Conservation (phyloP, 2,888 invertebrate genomes). For the Melanotus villosus region DNA sequence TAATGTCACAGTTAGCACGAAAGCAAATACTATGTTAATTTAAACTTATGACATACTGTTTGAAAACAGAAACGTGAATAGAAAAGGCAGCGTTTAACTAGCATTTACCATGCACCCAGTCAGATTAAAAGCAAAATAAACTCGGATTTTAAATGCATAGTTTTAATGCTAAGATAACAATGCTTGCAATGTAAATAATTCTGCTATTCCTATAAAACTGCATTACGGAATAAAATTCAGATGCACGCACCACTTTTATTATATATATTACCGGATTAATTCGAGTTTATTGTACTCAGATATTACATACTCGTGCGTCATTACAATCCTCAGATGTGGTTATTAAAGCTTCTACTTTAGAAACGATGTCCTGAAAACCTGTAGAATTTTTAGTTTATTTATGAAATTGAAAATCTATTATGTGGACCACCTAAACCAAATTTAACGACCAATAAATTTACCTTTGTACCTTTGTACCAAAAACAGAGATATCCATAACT, state of each 20-base stretch:
- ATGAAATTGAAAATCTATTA: too few relatives aligned
- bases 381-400: too few relatives aligned
- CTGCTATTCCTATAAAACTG: neutral
- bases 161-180: constrained; percentile 11
- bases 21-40: neutral
- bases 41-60: neutral
- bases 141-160: neutral
- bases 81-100: neutral
- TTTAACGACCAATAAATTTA: too few relatives aligned
- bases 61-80: neutral
- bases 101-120: neutral
- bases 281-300: neutral
- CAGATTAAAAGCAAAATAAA: neutral
- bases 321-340: too few relatives aligned
- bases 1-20: too few relatives aligned
- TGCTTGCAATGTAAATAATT: constrained; percentile 8
- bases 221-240: neutral
- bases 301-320: too few relatives aligned
- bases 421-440: too few relatives aligned
- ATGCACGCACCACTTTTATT: neutral
- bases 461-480: too few relatives aligned
- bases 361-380: too few relatives aligned
- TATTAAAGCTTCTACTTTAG: too few relatives aligned
- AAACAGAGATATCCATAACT: too few relatives aligned
- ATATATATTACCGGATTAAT: constrained; percentile 4